Base-by-base conservation (phyloP, 2,888 invertebrate genomes). In the Drosophila macrospina region DNA sequence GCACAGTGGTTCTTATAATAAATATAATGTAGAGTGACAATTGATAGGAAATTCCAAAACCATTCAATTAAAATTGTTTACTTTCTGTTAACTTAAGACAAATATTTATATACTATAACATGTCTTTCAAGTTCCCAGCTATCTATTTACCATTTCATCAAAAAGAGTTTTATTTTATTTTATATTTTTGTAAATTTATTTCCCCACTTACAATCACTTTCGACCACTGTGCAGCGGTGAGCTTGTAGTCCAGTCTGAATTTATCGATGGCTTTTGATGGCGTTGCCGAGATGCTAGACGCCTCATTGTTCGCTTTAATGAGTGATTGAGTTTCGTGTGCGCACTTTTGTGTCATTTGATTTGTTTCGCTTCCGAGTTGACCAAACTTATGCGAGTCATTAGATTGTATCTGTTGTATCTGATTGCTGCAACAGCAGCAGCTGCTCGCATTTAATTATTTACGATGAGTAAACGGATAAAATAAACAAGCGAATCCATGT, bases 361-460 rank as follows among this genome's bases (percentile, higher is more conserved):
- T 88, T 70, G 78, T 69, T 75, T 76, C 64, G 83, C 88, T 85
- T 85, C 85, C 85, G 88, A 85, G 82, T 85, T 65, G 74, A 71
- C 54, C 45, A 74, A 63, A 59, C 77, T 76, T 59, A 57, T 60
- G 67, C 66, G 55, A 86, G 74, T 86, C 82, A 76, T 86, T 80
- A 69, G 80, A 82, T 88, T 66, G 63, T 79, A 70, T 88, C 62
- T 28, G 8, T 7, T 56, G 24, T 67, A 30, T 15, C 39, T 51
- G 15, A n/a, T 30, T 5, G 74, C 51, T 56, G 50, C 56, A 15
- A 51, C 41, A 55, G 56, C 50, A 56, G 4, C 61, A 45, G 45
- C 52, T 52, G 52, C 15, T 52, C 26, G 61, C 56, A 44, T 66
- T 80, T 56, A 61, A 78, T 75, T 75, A 78, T 75, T 78, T 64